Conservation (phyloP, 2,797 vertebrate species). For the Phoeniculus purpureus region DNA sequence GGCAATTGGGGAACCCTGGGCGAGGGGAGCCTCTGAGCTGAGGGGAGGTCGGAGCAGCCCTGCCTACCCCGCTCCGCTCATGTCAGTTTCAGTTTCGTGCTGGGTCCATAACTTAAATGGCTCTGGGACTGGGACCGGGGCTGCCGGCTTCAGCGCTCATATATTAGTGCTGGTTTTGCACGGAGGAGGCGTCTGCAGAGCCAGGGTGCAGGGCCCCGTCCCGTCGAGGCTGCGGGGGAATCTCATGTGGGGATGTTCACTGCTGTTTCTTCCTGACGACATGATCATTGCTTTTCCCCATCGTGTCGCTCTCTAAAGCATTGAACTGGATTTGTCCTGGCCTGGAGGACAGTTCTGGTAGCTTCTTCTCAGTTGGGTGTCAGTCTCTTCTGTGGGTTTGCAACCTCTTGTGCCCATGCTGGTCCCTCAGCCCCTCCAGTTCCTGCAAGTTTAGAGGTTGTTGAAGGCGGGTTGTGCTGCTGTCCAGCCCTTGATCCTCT, state of each 20-base stretch:
- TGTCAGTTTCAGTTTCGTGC: rapidly evolving
- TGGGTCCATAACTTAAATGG: background rate
- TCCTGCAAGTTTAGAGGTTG: background rate
- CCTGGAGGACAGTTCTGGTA: background rate
- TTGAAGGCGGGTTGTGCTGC: background rate
- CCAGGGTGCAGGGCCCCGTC: background rate
- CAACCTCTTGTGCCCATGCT: background rate
- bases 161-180: background rate
- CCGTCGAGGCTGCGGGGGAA: rapidly evolving
- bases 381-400: background rate
- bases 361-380: background rate
- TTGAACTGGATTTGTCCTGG: background rate
- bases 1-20: rapidly evolving
- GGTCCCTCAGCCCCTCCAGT: background rate
- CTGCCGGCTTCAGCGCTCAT: background rate
- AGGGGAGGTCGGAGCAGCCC: background rate
- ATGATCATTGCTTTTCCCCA: background rate
- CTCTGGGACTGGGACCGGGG: background rate
- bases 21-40: background rate
- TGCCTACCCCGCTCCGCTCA: rapidly evolving
- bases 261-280: background rate
- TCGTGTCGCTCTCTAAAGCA: background rate
- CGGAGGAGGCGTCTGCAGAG: background rate
- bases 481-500: background rate
- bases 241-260: background rate